Evolutionary conservation across 2,888 invertebrate genomes (phyloP), one percentile per base, ranked within the genome.

Genomic region (Pseudococcus longispinus): DNA sequence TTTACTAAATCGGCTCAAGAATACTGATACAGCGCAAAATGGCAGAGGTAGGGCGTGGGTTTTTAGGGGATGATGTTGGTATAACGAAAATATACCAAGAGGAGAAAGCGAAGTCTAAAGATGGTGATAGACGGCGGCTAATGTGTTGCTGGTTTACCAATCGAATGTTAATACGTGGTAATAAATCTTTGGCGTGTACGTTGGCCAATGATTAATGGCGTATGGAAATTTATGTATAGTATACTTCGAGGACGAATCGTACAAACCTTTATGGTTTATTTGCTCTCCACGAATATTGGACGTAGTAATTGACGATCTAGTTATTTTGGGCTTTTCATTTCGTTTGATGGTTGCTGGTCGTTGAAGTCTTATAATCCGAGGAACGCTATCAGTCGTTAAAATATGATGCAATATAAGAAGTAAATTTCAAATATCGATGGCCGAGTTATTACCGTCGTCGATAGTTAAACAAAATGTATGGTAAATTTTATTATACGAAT

Each of bases 171-270:
- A 37, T 74, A 74, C 74, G 74, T 37, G 74, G 74, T 74, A 74
- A 74, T 74, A 74, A 74, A 74, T 74, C 74, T 74, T 74, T 74
- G 74, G 74, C 74, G 74, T 32, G 65, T 74, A 26, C 26, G 32
- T 74, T 32, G 26, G 65, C 65, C 74, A 37, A 74, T 74, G 74
- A 74, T 74, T 74, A 74, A 74, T 74, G 37, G 74, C 32, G n/a
- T 74, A 37, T 65, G 65, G 65, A 65, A 65, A 65, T 65, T 65
- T 65, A 26, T 26, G 23, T 65, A 65, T 60, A 20, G 51, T n/a
- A 15, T 51, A 51, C n/a, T 51, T 51, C 51, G 51, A 51, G 51
- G 51, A 51, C 51, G 51, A 51, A 51, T 51, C 51, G 15, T 51
- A 51, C 15, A 51, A 51, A 51, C 51, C 51, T 51, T 51, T n/a